Conservation (phyloP, 1,140 invertebrate genomes). For the Heliothis subflexa region DNA sequence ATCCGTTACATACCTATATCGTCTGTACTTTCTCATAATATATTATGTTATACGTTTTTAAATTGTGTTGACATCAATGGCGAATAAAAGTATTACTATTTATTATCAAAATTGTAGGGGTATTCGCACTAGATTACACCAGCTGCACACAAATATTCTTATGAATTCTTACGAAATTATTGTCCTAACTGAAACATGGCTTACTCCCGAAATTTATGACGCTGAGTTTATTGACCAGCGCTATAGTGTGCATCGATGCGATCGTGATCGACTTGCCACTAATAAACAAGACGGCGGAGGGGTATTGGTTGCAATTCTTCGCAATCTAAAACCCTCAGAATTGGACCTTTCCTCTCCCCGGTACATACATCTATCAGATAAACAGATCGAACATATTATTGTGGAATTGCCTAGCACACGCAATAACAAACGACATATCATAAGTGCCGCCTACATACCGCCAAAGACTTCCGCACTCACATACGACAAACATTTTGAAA, state of each 20-base stretch:
- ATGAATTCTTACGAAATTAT: background rate
- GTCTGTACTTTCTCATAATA: background rate
- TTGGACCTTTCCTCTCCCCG: background rate
- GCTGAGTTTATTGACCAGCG: background rate
- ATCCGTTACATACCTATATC: too few species aligned
- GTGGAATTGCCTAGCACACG: background rate
- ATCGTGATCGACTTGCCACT: background rate
- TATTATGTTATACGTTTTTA: background rate
- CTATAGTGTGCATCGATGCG: background rate
- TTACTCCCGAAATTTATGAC: background rate
- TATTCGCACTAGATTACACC: background rate
- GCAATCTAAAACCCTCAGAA: background rate
- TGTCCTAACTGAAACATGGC: background rate
- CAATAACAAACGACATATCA: background rate
- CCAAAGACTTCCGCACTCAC: background rate
- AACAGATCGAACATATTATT: background rate
- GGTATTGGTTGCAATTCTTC: background rate
- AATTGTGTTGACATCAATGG: background rate
- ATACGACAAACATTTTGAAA: background rate
- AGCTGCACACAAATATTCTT: background rate
- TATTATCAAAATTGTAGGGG: too few species aligned
- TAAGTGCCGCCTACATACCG: background rate
- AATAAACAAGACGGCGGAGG: background rate
- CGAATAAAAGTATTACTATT: background rate
- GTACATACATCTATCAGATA: background rate